phyloP scores from a whole-genome alignment of 2,888 invertebrate species.

The Mystacides longicornis region DNA sequence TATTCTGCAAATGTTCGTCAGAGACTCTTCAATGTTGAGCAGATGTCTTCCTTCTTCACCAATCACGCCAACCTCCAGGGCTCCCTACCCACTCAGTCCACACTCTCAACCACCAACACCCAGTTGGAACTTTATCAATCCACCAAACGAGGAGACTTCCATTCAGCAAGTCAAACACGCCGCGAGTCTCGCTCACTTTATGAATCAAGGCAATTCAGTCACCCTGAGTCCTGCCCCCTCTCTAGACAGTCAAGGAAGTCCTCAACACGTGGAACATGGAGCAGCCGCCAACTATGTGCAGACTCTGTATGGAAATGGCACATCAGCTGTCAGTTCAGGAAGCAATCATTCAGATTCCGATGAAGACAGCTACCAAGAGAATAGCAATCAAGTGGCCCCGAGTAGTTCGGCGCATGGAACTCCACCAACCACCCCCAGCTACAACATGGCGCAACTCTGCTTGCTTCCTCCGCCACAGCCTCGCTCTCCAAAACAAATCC shows the following conservation, averaged over 20 bases:
- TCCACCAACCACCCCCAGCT: constrained; percentile 49
- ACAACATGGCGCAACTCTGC: constrained; percentile 36
- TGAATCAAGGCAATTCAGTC: constrained; percentile 74
- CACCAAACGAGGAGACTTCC: constrained; percentile 39
- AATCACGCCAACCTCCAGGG: constrained; percentile 73
- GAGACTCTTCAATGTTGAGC: constrained; percentile 71
- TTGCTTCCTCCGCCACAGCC: constrained; percentile 47
- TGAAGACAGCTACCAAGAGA: constrained; percentile 55
- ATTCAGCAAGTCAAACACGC: constrained; percentile 43
- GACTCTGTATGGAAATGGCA: constrained; percentile 39
- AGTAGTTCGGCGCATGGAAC: constrained; percentile 40
- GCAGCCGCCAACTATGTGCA: constrained; percentile 36
- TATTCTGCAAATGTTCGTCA: constrained; percentile 79
- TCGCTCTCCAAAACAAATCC: constrained; percentile 52
- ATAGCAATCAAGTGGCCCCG: constrained; percentile 26
- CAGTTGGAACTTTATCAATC: constrained; percentile 55
- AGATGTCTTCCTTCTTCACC: constrained; percentile 74
- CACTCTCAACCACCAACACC: constrained; percentile 77
- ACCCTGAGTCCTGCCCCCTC: constrained; percentile 87
- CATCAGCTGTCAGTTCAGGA: constrained; percentile 51
- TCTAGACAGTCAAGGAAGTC: constrained; percentile 80
- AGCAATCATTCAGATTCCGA: constrained; percentile 79
- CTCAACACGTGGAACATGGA: constrained; percentile 61
- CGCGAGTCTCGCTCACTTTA: constrained; percentile 60
- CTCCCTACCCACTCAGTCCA: constrained; percentile 67